These are phyloP conservation scores for Ommatoiulus sabulosus DNA, from an alignment of 2,888 invertebrate genomes.

Conservation along the genomic window DNA sequence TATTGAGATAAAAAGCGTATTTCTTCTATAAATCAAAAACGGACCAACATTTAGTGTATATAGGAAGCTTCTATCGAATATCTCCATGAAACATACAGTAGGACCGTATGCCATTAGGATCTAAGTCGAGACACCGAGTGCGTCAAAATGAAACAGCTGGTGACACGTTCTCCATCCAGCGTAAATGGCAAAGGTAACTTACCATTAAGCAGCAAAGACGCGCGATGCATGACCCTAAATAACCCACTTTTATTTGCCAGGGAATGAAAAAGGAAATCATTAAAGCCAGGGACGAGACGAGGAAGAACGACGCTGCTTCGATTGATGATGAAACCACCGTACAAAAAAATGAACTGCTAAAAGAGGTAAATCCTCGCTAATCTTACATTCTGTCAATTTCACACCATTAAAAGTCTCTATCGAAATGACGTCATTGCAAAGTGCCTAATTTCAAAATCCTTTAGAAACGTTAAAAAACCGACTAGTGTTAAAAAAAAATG, in stretches of 20 bases:
- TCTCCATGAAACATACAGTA: background rate
- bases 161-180: background rate
- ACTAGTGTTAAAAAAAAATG: too few species aligned
- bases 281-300: background rate
- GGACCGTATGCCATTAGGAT: background rate
- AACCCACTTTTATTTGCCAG: background rate
- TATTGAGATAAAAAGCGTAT: background rate
- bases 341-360: too few species aligned
- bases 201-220: background rate
- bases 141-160: constrained; percentile 34
- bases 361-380: too few species aligned
- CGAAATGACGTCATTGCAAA: too few species aligned
- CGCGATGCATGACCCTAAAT: constrained; percentile 13
- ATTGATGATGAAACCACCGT: too few species aligned
- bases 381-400: too few species aligned
- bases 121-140: constrained; percentile 1
- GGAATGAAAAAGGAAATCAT: constrained; percentile 6
- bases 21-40: constrained; percentile 14
- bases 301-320: background rate
- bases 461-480: too few species aligned
- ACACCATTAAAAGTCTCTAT: too few species aligned
- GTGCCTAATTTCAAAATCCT: too few species aligned
- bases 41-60: background rate
- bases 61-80: background rate
- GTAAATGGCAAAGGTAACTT: constrained; percentile 8